These are phyloP conservation scores for Quiscalus mexicanus DNA, from an alignment of 2,113 vertebrate genomes.

Conservation along the genomic window DNA sequence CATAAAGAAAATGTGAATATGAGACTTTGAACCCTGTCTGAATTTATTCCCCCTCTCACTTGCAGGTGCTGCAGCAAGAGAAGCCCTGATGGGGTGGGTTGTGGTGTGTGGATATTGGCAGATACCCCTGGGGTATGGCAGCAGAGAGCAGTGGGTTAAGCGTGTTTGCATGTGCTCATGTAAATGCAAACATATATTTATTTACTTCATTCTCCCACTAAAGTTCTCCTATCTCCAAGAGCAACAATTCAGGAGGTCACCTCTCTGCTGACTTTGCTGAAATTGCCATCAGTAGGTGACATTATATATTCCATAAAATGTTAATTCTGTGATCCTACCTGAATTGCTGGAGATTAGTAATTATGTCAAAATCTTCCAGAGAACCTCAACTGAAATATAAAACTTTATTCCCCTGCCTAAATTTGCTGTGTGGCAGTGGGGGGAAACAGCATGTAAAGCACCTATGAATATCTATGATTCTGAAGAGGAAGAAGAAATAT, in stretches of 20 bases:
- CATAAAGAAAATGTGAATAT: conserved; percentile 57
- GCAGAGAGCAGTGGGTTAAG: not conserved
- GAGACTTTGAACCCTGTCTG: conserved; percentile 38
- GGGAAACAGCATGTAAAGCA: not conserved
- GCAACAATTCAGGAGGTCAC: not conserved
- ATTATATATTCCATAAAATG: not conserved
- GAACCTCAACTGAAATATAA: not conserved
- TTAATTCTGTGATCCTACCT: not conserved
- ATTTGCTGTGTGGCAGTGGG: not conserved
- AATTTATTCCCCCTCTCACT: not conserved
- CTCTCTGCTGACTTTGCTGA: not conserved
- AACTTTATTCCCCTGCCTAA: not conserved
- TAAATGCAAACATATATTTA: not conserved
- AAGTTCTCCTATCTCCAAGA: not conserved
- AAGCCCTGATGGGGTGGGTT: not conserved
- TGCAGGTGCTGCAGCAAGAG: not conserved
- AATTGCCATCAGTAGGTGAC: not conserved
- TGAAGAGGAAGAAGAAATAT: conserved; percentile 3
- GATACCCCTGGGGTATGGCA: not conserved
- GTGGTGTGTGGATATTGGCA: not conserved
- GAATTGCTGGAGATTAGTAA: not conserved
- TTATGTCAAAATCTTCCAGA: not conserved
- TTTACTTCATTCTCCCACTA: not conserved
- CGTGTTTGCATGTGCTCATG: not conserved
- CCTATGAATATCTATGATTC: not conserved